Conservation (phyloP, 2,797 vertebrate genomes). For the Cuniculus paca region DNA sequence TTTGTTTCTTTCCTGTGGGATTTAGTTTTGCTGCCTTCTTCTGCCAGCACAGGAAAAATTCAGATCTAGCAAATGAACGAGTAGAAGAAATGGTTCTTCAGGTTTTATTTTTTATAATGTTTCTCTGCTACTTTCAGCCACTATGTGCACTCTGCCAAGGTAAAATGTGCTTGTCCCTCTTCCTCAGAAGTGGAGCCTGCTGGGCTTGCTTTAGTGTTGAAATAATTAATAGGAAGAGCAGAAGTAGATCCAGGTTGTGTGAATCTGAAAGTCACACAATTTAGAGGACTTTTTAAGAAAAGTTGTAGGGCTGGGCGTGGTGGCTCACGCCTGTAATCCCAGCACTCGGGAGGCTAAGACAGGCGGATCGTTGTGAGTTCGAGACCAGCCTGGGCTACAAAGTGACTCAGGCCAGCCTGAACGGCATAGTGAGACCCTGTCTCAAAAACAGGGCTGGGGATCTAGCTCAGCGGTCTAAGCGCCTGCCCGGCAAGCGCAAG, state of each 20-base stretch:
- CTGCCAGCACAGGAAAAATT: slow-evolving; percentile 11
- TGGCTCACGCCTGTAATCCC: too few relatives aligned
- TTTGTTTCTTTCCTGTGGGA: not conserved
- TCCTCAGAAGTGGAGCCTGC: not conserved
- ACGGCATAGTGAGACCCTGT: too few relatives aligned
- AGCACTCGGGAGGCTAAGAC: too few relatives aligned
- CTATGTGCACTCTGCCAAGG: not conserved
- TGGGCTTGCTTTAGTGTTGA: slow-evolving; percentile 52
- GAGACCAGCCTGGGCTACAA: too few relatives aligned
- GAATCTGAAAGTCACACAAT: not conserved
- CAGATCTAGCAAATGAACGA: not conserved
- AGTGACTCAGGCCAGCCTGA: too few relatives aligned
- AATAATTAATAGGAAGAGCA: slow-evolving; percentile 16
- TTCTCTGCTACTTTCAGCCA: not conserved
- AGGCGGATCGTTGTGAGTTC: too few relatives aligned
- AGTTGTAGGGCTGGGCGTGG: too few relatives aligned
- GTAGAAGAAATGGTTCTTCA: slow-evolving; percentile 43
- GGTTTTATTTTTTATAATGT: not conserved
- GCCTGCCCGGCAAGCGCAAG: too few relatives aligned
- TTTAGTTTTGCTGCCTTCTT: not conserved
- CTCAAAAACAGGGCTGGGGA: too few relatives aligned
- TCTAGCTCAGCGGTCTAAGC: too few relatives aligned
- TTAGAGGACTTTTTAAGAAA: slow-evolving; percentile 14
- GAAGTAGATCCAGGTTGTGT: not conserved
- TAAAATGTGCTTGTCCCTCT: not conserved